phyloP scores from a whole-genome alignment of 2,113 vertebrate genomes.

The Corynorhinus townsendii region DNA sequence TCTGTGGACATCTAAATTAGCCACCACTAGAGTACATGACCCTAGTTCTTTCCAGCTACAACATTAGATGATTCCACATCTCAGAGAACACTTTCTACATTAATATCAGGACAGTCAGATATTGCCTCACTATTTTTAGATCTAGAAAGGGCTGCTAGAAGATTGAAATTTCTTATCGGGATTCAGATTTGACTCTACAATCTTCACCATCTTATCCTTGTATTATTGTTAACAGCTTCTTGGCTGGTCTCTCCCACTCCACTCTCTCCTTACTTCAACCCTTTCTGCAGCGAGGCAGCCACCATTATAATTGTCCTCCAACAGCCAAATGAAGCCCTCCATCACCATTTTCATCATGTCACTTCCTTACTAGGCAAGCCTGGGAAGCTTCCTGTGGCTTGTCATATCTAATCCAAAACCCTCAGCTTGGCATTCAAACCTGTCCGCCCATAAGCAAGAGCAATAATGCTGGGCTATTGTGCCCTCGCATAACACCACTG shows the following conservation, averaged over 20 bases:
- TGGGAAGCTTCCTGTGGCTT: neutral
- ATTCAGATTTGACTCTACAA: neutral
- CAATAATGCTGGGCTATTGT: slow-evolving; percentile 15
- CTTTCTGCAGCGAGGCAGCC: neutral
- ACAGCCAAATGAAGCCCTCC: neutral
- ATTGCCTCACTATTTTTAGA: slow-evolving; percentile 1
- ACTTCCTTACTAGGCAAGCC: slow-evolving; percentile 2
- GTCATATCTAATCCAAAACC: slow-evolving; percentile 33
- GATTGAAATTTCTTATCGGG: slow-evolving; percentile 43
- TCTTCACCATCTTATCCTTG: neutral
- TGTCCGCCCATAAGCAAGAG: slow-evolving; percentile 37
- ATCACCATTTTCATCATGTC: slow-evolving; percentile 21
- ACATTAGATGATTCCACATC: neutral
- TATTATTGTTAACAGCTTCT: neutral
- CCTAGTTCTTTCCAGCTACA: neutral
- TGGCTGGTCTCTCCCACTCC: neutral
- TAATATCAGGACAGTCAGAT: neutral
- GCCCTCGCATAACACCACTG: neutral
- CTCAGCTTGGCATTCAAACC: slow-evolving; percentile 20
- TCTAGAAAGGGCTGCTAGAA: slow-evolving; percentile 1
- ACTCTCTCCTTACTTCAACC: neutral
- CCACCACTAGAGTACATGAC: neutral
- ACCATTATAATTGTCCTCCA: neutral
- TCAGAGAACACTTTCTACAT: neutral
- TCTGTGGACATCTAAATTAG: neutral